phyloP scores from a whole-genome alignment of 2,888 invertebrate genomes.

The Trichopria drosophilae region DNA sequence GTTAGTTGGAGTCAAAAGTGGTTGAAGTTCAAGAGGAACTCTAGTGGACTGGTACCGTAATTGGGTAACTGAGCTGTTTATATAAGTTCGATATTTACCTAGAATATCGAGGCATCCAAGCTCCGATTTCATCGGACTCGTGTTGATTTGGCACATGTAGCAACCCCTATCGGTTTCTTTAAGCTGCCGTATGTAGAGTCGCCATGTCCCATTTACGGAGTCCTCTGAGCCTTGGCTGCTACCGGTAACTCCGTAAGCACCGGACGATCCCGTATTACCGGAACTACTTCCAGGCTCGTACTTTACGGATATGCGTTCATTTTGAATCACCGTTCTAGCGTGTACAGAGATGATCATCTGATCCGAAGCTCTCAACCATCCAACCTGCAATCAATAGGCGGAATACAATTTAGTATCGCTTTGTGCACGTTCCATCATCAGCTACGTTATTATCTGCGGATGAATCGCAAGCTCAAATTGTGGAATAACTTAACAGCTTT shows the following conservation, averaged over 20 bases:
- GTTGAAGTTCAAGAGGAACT: too few relatives aligned
- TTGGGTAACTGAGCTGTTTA: too few relatives aligned
- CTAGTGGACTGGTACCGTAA: too few relatives aligned
- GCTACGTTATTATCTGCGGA: too few relatives aligned
- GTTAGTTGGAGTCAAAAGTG: too few relatives aligned
- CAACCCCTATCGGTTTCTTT: constrained; percentile 83
- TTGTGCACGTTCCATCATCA: too few relatives aligned
- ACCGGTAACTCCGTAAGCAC: constrained; percentile 64
- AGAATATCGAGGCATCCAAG: constrained; percentile 86
- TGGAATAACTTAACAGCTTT: too few relatives aligned
- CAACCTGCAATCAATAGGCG: constrained; percentile 79
- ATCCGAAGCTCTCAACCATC: constrained; percentile 87
- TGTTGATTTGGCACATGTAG: constrained; percentile 92
- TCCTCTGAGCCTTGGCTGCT: constrained; percentile 79
- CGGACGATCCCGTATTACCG: constrained; percentile 47
- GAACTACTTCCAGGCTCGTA: constrained; percentile 67
- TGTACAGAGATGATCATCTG: constrained; percentile 87
- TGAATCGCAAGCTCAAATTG: too few relatives aligned
- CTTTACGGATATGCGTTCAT: constrained; percentile 78
- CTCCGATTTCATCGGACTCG: constrained; percentile 83
- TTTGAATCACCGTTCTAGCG: constrained; percentile 81
- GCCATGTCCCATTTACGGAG: constrained; percentile 83
- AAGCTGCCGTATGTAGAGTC: constrained; percentile 79
- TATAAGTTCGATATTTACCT: too few relatives aligned
- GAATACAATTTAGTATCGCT: too few relatives aligned